Conservation (phyloP, 2,113 vertebrate genomes). For the Pyrgilauda ruficollis region DNA sequence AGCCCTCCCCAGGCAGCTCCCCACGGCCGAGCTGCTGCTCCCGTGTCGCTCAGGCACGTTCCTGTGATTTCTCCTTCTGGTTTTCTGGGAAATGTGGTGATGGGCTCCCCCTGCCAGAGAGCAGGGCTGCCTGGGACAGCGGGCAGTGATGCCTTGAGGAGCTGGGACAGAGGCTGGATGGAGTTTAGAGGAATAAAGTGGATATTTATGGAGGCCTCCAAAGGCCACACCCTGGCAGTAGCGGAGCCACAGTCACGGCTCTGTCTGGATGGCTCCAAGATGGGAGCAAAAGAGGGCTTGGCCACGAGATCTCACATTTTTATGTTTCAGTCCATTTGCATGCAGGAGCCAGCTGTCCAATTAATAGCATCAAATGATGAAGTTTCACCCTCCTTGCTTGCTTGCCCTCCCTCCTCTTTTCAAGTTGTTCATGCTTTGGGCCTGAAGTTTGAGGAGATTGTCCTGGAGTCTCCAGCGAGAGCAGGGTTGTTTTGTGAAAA, state of each 20-base stretch:
- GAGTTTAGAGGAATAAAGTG: not conserved
- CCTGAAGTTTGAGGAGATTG: not conserved
- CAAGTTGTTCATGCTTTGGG: not conserved
- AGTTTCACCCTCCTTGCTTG: not conserved
- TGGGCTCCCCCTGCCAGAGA: not conserved
- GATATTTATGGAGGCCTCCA: not conserved
- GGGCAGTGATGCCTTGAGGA: not conserved
- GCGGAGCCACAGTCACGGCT: not conserved
- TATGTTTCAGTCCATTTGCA: not conserved
- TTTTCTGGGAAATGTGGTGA: accelerated
- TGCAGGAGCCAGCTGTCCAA: not conserved
- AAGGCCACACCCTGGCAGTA: not conserved
- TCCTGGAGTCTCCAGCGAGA: not conserved
- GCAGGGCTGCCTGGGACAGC: not conserved
- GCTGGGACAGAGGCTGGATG: not conserved
- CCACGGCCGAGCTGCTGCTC: not conserved
- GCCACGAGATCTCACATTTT: not conserved
- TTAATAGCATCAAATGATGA: not conserved
- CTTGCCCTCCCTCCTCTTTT: not conserved
- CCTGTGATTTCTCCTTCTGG: not conserved
- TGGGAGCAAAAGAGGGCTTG: not conserved
- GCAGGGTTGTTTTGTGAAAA: not conserved
- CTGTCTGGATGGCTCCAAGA: not conserved
- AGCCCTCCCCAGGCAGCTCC: not conserved
- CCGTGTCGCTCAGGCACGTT: accelerated